Conservation (phyloP, 2,113 vertebrate species). For the Forbesichthys agassizii region DNA sequence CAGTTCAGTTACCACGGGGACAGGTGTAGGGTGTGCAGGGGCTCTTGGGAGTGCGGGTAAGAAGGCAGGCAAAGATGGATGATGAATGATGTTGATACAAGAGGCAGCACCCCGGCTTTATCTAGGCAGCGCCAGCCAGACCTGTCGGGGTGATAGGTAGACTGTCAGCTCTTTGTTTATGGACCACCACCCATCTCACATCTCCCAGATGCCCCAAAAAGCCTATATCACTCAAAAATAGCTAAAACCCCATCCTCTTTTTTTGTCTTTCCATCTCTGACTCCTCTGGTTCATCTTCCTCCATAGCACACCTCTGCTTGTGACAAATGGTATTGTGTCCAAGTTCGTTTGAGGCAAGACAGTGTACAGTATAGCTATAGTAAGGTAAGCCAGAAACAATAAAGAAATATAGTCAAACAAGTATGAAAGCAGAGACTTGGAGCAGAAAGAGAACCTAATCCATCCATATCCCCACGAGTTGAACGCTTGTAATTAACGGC, state of each 20-base stretch:
- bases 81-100: conserved; percentile 80
- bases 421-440: conserved; percentile 21
- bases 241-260: conserved; percentile 32
- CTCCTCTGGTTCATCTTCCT: conserved; percentile 38
- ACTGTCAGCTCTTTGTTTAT: conserved; percentile 81
- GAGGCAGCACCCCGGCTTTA: conserved; percentile 74
- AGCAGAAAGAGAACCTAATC: conserved; percentile 57
- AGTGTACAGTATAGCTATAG: conserved; percentile 17
- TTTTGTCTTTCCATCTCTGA: conserved; percentile 57
- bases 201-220: conserved; percentile 64
- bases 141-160: conserved; percentile 80
- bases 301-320: background rate
- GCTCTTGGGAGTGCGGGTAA: conserved; percentile 29
- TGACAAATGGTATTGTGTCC: conserved; percentile 24
- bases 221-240: conserved; percentile 66
- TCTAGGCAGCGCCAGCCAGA: conserved; percentile 77
- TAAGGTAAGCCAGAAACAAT: conserved; percentile 25
- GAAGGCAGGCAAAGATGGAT: conserved; percentile 69
- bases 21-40: conserved; percentile 21
- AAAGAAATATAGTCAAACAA: conserved; percentile 36
- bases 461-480: conserved; percentile 73
- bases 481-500: conserved; percentile 85
- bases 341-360: conserved; percentile 32
- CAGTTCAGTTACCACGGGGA: conserved; percentile 47
- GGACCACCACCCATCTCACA: conserved; percentile 75